Evolutionary conservation across 2,113 vertebrate species (phyloP), one percentile per base, ranked within the genome.

Genomic region (Ivindomyrus marchei): DNA sequence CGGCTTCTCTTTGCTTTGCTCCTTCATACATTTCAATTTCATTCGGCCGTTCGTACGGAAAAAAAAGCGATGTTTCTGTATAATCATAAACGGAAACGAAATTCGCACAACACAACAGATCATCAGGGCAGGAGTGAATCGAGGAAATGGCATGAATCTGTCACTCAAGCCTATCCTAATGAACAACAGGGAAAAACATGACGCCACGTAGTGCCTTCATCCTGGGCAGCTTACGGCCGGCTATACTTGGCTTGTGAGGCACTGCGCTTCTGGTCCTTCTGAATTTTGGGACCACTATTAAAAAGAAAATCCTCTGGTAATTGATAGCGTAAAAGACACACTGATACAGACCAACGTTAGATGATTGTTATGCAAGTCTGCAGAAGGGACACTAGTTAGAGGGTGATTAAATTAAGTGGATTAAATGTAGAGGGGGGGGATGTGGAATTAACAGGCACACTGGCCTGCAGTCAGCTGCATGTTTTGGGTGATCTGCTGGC

Each of bases 21-120:
- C 3, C 42, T 80, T 24, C 49, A 45, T 11, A 80, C 90, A 87
- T 62, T 49, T 83, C 93, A 90, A 92, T 90, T 93, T 92, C 91
- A 91, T 90, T 93, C 93, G 93, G 92, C 91, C 92, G 95, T 94
- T 93, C 92, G 89, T 89, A 93, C 92, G 10, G 94, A 92, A 93
- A 89, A 93, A 45, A 91, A 90, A 95, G 92, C 89, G 88, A 92
- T 93, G 93, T 89, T 92, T 93, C 62, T 91, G 83, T 94, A 95
- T 92, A 93, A 91, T 27, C 88, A 45, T 90, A 90, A 92, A 92
- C 90, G 39, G 86, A 91, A 92, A 89, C 66, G 91, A 46, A 80
- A 49, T 88, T 89, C 42, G 90, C 90, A 88, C 84, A 31, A 90
- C 89, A 88, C 89, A 90, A 58, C 85, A 85, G 87, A 66, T 87